phyloP scores from a whole-genome alignment of 2,888 invertebrate genomes.

The Leistus spinibarbis region DNA sequence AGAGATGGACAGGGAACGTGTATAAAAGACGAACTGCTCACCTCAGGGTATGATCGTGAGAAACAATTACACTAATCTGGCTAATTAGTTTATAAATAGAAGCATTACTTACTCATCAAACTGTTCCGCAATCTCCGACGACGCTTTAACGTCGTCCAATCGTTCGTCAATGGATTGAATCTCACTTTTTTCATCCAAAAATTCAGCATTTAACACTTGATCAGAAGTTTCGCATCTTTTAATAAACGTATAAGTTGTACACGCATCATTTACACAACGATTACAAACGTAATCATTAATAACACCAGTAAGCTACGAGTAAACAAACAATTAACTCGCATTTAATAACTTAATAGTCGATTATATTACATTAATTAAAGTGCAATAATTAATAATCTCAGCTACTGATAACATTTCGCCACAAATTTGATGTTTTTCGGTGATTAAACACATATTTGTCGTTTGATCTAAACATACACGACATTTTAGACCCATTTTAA shows the following conservation, averaged over 20 bases:
- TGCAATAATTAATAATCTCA: constrained; percentile 41
- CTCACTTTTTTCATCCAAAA: background rate
- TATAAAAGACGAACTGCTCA: too few species aligned
- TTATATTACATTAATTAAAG: constrained; percentile 42
- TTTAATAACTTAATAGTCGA: background rate
- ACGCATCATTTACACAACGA: constrained; percentile 41
- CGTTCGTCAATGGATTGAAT: background rate
- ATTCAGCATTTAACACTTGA: constrained; percentile 21
- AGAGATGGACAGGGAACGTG: too few species aligned
- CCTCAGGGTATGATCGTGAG: too few species aligned
- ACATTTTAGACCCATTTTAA: constrained; percentile 30
- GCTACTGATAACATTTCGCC: constrained; percentile 35
- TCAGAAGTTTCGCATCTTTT: constrained; percentile 43
- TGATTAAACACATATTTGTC: constrained; percentile 24
- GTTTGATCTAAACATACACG: constrained; percentile 40
- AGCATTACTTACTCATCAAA: too few species aligned
- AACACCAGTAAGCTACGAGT: constrained; percentile 41
- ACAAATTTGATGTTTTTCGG: constrained; percentile 22
- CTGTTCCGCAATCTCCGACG: too few species aligned
- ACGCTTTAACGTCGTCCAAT: background rate
- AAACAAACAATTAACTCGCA: background rate
- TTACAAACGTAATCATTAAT: constrained; percentile 43
- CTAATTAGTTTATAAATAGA: too few species aligned
- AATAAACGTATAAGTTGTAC: constrained; percentile 41
- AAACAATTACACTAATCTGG: background rate